Base-by-base conservation (phyloP, 2,888 invertebrate genomes). In the Microdon myrmicae region DNA sequence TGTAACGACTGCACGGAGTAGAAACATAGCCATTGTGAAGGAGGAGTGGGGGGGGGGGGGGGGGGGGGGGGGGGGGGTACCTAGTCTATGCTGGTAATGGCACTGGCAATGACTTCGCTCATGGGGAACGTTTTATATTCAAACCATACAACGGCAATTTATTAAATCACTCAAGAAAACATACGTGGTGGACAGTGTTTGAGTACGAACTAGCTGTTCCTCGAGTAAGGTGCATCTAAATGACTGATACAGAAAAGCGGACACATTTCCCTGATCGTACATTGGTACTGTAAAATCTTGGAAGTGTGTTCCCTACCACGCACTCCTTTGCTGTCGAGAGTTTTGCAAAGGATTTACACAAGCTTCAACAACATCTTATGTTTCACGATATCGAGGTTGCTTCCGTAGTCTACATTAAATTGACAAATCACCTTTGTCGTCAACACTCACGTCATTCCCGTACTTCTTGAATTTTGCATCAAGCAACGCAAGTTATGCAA, bases 151-250 rank as follows among this genome's bases (percentile, higher is more conserved):
- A 48, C 16, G 54, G 66, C 66, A 66, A 66, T 66, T 66, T 66
- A 66, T 66, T 59, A 66, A 66, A 66, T 66, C 66, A 66, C 66
- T 66, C 66, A 66, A 66, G 66, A 66, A 66, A 66, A 64, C 58
- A 64, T 64, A 58, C 51, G 64, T 64, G n/a, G n/a, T n/a, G 58
- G 64, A 56, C 58, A 58, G 58, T 53, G 64, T 58, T 58, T 49
- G 51, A 47, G 43, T 44, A 58, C 51, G n/a, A n/a, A n/a, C n/a
- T n/a, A 32, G 29, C 56, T 49, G 41, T 41, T 58, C 19, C 31
- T 45, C 31, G 37, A n/a, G n/a, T n/a, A n/a, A 14, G 38, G 41
- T 56, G 56, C 32, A 58, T 58, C 56, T 31, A n/a, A n/a, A n/a
- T 51, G 37, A 58, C 61, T 56, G 56, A 41, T 8, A 20, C 26